A percentile compares a stretch with the other conserved stretches of the same genome.
phyloP scores from a whole-genome alignment of 1,140 invertebrate genomes.

The Acromyrmex echinatior region DNA sequence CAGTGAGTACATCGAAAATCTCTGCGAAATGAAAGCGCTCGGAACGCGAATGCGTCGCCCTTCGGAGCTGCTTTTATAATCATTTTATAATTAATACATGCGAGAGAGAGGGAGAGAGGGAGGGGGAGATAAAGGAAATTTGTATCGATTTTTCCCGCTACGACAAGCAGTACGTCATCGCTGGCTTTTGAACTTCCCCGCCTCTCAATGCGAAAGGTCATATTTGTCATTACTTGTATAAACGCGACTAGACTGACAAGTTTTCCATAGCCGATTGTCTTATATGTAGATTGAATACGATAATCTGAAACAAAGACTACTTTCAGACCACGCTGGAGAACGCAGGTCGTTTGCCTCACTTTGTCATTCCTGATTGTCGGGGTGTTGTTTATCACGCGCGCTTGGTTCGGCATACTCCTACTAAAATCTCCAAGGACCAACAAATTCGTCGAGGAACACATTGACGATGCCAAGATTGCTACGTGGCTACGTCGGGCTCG shows the following conservation, averaged over 20 bases:
- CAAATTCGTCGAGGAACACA: constrained; percentile 43
- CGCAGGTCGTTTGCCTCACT: constrained; percentile 72
- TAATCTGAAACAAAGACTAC: background rate
- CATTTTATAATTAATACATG: background rate
- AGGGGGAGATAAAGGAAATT: background rate
- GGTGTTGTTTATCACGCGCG: constrained; percentile 70
- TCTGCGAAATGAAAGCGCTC: background rate
- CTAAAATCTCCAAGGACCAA: constrained; percentile 47
- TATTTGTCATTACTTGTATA: background rate
- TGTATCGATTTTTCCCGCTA: constrained; percentile 48
- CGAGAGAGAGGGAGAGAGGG: background rate
- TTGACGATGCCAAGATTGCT: constrained; percentile 79
- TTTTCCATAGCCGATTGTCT: background rate
- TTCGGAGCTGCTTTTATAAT: background rate
- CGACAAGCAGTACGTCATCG: constrained; percentile 35
- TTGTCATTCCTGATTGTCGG: constrained; percentile 72
- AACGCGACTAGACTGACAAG: background rate
- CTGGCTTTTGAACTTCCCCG: constrained; percentile 13
- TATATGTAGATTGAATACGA: background rate
- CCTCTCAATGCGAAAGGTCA: background rate
- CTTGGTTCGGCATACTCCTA: constrained; percentile 73
- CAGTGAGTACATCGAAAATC: constrained; percentile 71
- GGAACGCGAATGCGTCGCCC: background rate
- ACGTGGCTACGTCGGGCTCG: constrained; percentile 80
- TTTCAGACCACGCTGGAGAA: constrained; percentile 77